Conservation (phyloP, 2,113 vertebrate species). For the Gymnarchus niloticus region DNA sequence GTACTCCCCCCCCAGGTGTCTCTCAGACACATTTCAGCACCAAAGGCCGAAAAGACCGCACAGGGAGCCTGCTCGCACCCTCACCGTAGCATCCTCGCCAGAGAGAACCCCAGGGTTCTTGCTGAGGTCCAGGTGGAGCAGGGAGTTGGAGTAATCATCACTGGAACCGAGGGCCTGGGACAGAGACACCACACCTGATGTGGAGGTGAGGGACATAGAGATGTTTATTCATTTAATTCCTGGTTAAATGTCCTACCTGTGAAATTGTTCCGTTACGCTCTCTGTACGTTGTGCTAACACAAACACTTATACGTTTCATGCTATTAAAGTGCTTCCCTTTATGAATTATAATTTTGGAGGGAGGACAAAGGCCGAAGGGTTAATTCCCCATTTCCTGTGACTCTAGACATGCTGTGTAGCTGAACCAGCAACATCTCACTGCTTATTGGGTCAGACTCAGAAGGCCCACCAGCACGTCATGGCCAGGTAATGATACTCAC, state of each 20-base stretch:
- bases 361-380: neutral
- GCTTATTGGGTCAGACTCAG: neutral
- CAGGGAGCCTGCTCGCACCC: slow-evolving; percentile 27
- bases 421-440: neutral
- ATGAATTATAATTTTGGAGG: neutral
- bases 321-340: neutral
- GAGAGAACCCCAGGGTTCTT: slow-evolving; percentile 80
- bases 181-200: slow-evolving; percentile 73
- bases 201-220: neutral
- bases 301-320: neutral
- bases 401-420: neutral
- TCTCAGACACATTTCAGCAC: no score
- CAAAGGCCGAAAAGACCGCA: neutral
- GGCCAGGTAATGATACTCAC: neutral
- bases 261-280: neutral
- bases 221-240: neutral
- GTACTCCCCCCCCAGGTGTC: no score
- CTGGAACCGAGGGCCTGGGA: slow-evolving; percentile 80
- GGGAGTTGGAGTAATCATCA: slow-evolving; percentile 79
- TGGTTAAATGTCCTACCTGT: neutral
- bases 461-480: neutral
- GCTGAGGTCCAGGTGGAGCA: slow-evolving; percentile 81
- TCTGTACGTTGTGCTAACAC: neutral
- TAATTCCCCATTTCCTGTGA: neutral
- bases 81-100: slow-evolving; percentile 81